These are phyloP conservation scores for Mobula birostris DNA, from an alignment of 2,113 vertebrate genomes.

Conservation along the genomic window DNA sequence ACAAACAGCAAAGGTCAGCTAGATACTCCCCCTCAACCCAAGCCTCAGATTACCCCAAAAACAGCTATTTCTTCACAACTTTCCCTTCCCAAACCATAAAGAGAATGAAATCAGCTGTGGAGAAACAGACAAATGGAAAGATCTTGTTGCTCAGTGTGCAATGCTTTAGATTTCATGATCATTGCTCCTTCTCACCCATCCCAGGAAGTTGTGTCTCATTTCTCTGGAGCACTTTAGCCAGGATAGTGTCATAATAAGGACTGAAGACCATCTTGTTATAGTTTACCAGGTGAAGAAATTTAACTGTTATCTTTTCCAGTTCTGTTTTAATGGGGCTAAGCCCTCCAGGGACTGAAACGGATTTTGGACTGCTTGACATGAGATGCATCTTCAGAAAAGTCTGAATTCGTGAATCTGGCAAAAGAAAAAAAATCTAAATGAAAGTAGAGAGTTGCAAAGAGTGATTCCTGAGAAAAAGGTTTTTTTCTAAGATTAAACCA, in stretches of 20 bases:
- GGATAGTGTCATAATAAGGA: constrained; percentile 81
- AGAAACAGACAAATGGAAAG: background rate
- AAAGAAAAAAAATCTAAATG: constrained; percentile 38
- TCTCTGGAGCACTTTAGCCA: constrained; percentile 61
- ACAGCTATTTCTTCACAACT: background rate
- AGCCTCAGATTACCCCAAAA: background rate
- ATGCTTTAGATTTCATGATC: background rate
- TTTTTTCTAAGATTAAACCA: background rate
- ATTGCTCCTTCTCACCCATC: background rate
- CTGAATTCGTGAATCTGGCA: constrained; percentile 75
- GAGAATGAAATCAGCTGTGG: constrained; percentile 10
- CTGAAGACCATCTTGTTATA: constrained; percentile 95
- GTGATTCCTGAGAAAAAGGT: background rate
- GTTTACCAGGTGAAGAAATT: constrained; percentile 78
- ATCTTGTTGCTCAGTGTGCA: background rate
- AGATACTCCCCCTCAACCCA: background rate
- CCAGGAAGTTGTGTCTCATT: constrained; percentile 42
- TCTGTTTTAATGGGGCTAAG: constrained; percentile 76
- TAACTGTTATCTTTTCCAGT: constrained; percentile 74
- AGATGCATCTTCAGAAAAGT: constrained; percentile 72
- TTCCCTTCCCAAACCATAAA: background rate
- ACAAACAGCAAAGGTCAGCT: background rate
- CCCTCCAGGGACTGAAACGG: constrained; percentile 67
- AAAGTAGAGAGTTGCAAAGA: background rate
- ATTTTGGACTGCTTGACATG: constrained; percentile 64